These are phyloP conservation scores for Epinephelus malabaricus DNA, from an alignment of 2,797 vertebrate species.

Conservation along the genomic window DNA sequence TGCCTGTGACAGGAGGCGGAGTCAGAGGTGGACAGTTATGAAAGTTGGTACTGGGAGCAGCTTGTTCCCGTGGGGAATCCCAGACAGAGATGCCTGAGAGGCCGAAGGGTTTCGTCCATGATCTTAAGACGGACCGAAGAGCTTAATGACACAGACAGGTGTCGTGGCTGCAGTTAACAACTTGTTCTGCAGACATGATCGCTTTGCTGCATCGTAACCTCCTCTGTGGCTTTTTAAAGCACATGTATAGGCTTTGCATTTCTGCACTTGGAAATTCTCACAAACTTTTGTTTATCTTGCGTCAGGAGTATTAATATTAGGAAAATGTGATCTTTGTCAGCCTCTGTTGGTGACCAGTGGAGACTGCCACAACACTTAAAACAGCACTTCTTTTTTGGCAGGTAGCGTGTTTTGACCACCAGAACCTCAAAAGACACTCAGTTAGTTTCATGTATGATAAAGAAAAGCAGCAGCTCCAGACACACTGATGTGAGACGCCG, in stretches of 20 bases:
- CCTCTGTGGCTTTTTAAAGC: slow-evolving; percentile 7
- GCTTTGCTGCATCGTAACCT: not conserved
- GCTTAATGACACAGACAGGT: slow-evolving; percentile 74
- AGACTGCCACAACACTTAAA: slow-evolving; percentile 44
- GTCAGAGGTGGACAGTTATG: slow-evolving; percentile 33
- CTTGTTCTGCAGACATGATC: not conserved
- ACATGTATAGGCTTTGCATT: not conserved
- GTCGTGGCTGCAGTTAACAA: slow-evolving; percentile 16
- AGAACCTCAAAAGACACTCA: too few relatives aligned
- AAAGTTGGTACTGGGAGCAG: slow-evolving; percentile 39
- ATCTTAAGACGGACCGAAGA: slow-evolving; percentile 35
- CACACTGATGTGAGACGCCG: too few relatives aligned
- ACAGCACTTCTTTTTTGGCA: not conserved
- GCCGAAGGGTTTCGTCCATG: slow-evolving; percentile 41
- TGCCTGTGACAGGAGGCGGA: slow-evolving; percentile 29
- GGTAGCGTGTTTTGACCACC: too few relatives aligned
- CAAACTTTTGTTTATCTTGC: not conserved
- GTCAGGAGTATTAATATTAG: not conserved
- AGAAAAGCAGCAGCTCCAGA: not conserved
- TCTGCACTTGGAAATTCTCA: not conserved
- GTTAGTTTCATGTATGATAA: not conserved
- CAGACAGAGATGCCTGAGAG: slow-evolving; percentile 47
- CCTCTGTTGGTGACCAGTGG: slow-evolving; percentile 62
- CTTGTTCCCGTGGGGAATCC: slow-evolving; percentile 38
- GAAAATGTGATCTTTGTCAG: slow-evolving; percentile 57